Evolutionary conservation across 2,888 invertebrate genomes (phyloP), one percentile per base, ranked within the genome.

Genomic region (Anthrax anthrax): DNA sequence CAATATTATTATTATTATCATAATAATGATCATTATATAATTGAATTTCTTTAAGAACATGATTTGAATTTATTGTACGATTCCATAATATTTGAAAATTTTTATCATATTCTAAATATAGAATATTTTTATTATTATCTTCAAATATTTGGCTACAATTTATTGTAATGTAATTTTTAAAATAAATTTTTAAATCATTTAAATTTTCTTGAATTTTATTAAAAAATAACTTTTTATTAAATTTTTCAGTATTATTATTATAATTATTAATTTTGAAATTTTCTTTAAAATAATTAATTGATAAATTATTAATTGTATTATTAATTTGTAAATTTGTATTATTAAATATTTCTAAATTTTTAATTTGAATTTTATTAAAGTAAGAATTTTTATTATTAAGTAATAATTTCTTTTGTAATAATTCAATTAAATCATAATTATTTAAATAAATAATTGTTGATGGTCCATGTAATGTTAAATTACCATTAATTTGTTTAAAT

Each of bases 401-500:
- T 27, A 61, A 59, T 32, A 65, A 55, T 39, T 56, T 58, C 39
- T 55, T 51, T 32, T 54, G 55, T 43, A 59, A 62, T 42, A 55
- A 53, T 9, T 62, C 60, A 47, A 56, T 55, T 6, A 65, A 46
- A 42, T 62, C 57, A 1, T 47, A 41, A 1, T 55, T 55, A 51
- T 65, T 65, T 0, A 65, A 47, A 3, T 47, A 54, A 51, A 56
- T 50, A 0, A 63, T 50, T 46, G 58, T 59, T 2, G 55, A 55
- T 4, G 66, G 65, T 1, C 63, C 65, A 2, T 29, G 43, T 12
- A 65, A 42, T 17, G 49, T 43, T 1, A 65, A 47, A n/a, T 58
- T 56, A 0, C 56, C 51, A 18, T 17, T 18, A 2, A 65, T 53
- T 9, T 50, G 55, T 46, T 65, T 65, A 4, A 51, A 38, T 0